These are phyloP conservation scores for Drosophila cracens DNA, from an alignment of 2,888 invertebrate species.

Conservation along the genomic window DNA sequence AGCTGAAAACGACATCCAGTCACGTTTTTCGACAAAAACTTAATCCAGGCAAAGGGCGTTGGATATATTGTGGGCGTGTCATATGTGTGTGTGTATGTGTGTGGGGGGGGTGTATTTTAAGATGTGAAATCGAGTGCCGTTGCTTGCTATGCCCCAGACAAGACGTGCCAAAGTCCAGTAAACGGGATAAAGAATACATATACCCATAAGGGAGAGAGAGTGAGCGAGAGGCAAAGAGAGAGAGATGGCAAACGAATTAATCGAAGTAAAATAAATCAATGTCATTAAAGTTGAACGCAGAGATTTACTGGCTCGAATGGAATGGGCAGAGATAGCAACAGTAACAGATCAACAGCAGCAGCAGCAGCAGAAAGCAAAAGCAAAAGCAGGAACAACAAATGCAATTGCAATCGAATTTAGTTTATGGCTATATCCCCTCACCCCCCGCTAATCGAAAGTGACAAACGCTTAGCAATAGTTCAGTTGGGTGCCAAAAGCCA, in stretches of 20 bases:
- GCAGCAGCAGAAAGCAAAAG: slow-evolving; percentile 7
- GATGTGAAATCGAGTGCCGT: slow-evolving; percentile 73
- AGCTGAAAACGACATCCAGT: slow-evolving; percentile 80
- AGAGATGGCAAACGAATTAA: slow-evolving; percentile 81
- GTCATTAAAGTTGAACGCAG: slow-evolving; percentile 80
- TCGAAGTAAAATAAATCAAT: slow-evolving; percentile 85
- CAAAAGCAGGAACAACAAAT: slow-evolving; percentile 12
- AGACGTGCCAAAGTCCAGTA: slow-evolving; percentile 76
- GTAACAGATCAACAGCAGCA: slow-evolving; percentile 25
- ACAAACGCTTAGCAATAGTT: slow-evolving; percentile 71
- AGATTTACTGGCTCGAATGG: slow-evolving; percentile 70
- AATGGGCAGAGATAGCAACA: slow-evolving; percentile 29
- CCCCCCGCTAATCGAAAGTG: slow-evolving; percentile 27
- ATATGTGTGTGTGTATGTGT: slow-evolving; percentile 2
- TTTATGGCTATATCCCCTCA: slow-evolving; percentile 46
- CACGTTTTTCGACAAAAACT: slow-evolving; percentile 79
- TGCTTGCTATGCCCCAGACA: slow-evolving; percentile 45
- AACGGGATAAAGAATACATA: slow-evolving; percentile 45
- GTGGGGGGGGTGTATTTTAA: slow-evolving; percentile 28
- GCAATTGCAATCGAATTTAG: slow-evolving; percentile 58
- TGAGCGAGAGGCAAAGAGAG: not conserved
- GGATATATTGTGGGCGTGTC: not conserved
- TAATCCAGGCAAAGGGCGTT: slow-evolving; percentile 64
- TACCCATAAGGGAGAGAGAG: slow-evolving; percentile 4
- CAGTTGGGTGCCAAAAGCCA: slow-evolving; percentile 62